A percentile compares a stretch with the other conserved stretches of the same genome.
phyloP scores from a whole-genome alignment of 1,140 invertebrate genomes.

The Sycophila sp. region DNA sequence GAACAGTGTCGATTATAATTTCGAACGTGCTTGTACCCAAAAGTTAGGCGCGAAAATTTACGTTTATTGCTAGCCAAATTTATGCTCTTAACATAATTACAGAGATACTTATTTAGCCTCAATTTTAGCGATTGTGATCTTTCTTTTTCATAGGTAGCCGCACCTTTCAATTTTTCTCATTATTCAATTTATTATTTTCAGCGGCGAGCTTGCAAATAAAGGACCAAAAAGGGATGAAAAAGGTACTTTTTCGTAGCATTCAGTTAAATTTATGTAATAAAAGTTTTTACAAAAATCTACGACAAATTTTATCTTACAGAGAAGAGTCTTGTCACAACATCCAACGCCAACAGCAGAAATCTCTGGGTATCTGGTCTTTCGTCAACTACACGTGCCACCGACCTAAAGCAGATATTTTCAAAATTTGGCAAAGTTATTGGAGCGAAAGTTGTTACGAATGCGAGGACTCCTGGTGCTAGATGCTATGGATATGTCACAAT shows the following conservation, averaged over 20 bases:
- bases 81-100: conserved; percentile 63
- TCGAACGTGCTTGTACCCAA: no score
- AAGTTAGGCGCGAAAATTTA: no score
- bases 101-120: conserved; percentile 60
- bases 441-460: conserved; percentile 96
- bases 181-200: conserved; percentile 51
- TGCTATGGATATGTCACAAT: conserved; percentile 97
- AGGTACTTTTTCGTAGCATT: conserved; percentile 48
- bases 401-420: conserved; percentile 90
- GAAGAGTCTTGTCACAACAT: conserved; percentile 37
- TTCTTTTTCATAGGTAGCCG: conserved; percentile 37
- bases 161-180: conserved; percentile 25
- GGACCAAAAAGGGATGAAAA: conserved; percentile 62
- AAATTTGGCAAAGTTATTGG: conserved; percentile 95
- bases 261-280: background rate
- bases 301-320: conserved; percentile 19
- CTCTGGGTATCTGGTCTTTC: conserved; percentile 94
- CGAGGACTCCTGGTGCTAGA: conserved; percentile 86
- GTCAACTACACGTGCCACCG: conserved; percentile 87
- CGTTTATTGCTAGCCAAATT: conserved; percentile 66
- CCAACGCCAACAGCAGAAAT: conserved; percentile 73
- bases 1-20: conserved; percentile 6
- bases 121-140: conserved; percentile 42
- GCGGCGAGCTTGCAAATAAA: conserved; percentile 56
- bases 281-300: conserved; percentile 2